Evolutionary conservation across 2,888 invertebrate species (phyloP), one percentile per base, ranked within the genome.

Genomic region (Euproctis similis): DNA sequence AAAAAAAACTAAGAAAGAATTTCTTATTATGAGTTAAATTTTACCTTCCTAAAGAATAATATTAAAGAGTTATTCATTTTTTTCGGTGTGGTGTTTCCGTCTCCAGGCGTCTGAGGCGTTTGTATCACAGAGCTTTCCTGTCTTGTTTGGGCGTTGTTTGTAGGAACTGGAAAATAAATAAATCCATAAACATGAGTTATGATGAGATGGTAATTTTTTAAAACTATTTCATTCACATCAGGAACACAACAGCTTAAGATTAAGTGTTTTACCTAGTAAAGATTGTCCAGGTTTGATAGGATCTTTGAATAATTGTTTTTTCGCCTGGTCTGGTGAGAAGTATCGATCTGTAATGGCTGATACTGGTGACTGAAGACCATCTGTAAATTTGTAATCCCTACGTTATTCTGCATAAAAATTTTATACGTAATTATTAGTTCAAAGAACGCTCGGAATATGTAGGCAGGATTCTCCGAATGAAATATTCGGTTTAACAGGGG

Each of bases 31-130:
- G n/a, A n/a, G n/a, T n/a, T n/a, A n/a, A n/a, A n/a, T n/a, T n/a
- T 50, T 75, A 94, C 95, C 87, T 96, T 96, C 76, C 96, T 88
- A 64, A 95, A 91, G 76, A 97, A 97, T 5, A 98, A 86, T 46
- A 69, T 68, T 24, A 85, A 51, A 0, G 85, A 85, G 42, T 78
- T 78, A 42, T 77, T 71, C 0, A 67, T 53, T 47, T 72, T 78
- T 47, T 71, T 80, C 4, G 82, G 80, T 2, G 80, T 76, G 2
- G 67, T 54, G 1, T 69, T 64, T 16, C 40, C 42, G 1, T 63
- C 71, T 2, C 58, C 56, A 1, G 59, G 36, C 1, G 60, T 26
- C 21, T 36, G 58, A 7, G 55, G 55, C 7, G 62, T 36, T 18
- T 56, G 54, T 9, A 54, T 25, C 4, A 49, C 19, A 26, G 20